Conservation (phyloP, 2,888 invertebrate species). For the Amphipoea oculea region DNA sequence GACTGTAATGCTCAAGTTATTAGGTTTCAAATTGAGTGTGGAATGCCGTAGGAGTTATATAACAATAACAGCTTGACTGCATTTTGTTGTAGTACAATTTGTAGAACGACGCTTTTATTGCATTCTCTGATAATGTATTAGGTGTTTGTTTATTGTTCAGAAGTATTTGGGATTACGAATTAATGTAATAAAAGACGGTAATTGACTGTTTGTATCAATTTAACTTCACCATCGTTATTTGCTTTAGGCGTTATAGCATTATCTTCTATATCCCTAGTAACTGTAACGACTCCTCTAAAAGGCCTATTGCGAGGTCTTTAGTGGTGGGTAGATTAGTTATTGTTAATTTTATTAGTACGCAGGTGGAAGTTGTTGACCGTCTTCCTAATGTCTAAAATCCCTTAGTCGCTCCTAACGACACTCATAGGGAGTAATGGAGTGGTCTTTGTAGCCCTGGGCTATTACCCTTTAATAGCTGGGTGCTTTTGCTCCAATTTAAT, state of each 20-base stretch:
- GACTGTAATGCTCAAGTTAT: slow-evolving; percentile 46
- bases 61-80: slow-evolving; percentile 55
- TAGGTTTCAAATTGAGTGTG: slow-evolving; percentile 56
- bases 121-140: slow-evolving; percentile 52
- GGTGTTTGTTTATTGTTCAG: slow-evolving; percentile 53
- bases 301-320: slow-evolving; percentile 5
- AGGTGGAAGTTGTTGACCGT: slow-evolving; percentile 47
- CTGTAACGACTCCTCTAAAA: background rate
- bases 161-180: slow-evolving; percentile 21
- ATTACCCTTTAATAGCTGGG: slow-evolving; percentile 57
- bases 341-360: slow-evolving; percentile 51
- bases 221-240: background rate
- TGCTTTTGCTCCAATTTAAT: slow-evolving; percentile 51
- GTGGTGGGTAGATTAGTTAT: slow-evolving; percentile 34
- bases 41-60: slow-evolving; percentile 38
- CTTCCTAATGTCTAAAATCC: slow-evolving; percentile 59
- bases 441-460: slow-evolving; percentile 47
- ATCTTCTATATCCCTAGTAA: background rate
- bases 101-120: slow-evolving; percentile 59
- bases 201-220: background rate
- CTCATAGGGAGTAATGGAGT: slow-evolving; percentile 57
- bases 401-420: slow-evolving; percentile 52
- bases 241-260: background rate
- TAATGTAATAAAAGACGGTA: slow-evolving; percentile 7
- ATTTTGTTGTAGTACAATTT: slow-evolving; percentile 61